phyloP scores from a whole-genome alignment of 2,113 vertebrate species.

The Forbesichthys papilliferus region DNA sequence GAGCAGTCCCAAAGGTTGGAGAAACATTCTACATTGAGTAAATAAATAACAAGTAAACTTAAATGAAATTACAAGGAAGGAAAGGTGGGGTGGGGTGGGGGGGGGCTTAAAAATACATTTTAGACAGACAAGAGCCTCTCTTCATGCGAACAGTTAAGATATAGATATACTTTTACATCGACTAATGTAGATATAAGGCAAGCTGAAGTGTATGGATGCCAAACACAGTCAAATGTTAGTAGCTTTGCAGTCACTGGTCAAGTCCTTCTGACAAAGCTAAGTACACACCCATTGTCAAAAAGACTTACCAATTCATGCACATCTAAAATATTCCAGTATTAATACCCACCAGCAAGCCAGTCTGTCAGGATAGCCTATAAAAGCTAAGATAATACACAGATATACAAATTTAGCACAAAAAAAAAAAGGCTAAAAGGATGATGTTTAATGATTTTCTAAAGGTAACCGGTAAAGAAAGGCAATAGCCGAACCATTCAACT shows the following conservation, averaged over 20 bases:
- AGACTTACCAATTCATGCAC: slow-evolving; percentile 17
- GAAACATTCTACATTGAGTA: slow-evolving; percentile 43
- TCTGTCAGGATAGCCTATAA: too few relatives aligned
- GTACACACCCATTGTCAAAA: slow-evolving; percentile 23
- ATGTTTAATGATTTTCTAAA: slow-evolving; percentile 11
- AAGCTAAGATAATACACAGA: slow-evolving; percentile 19
- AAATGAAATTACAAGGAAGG: slow-evolving; percentile 45
- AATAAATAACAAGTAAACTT: slow-evolving; percentile 74
- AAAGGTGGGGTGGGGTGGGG: neutral
- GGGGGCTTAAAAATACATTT: slow-evolving; percentile 23
- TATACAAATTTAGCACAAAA: slow-evolving; percentile 41
- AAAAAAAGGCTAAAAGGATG: slow-evolving; percentile 37
- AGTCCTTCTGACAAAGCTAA: slow-evolving; percentile 32
- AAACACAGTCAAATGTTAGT: slow-evolving; percentile 61
- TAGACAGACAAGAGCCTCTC: slow-evolving; percentile 26
- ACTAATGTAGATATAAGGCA: slow-evolving; percentile 62
- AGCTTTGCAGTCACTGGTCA: slow-evolving; percentile 55
- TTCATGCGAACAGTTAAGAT: slow-evolving; percentile 59
- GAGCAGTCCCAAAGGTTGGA: slow-evolving; percentile 37
- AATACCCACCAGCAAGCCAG: too few relatives aligned
- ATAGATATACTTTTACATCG: slow-evolving; percentile 64
- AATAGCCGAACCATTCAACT: slow-evolving; percentile 47
- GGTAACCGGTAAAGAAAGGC: slow-evolving; percentile 10
- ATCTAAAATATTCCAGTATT: too few relatives aligned
- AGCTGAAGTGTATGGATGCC: slow-evolving; percentile 54